Evolutionary conservation across 2,797 vertebrate genomes (phyloP), one percentile per base, ranked within the genome.

Genomic region (Hydrophis major): DNA sequence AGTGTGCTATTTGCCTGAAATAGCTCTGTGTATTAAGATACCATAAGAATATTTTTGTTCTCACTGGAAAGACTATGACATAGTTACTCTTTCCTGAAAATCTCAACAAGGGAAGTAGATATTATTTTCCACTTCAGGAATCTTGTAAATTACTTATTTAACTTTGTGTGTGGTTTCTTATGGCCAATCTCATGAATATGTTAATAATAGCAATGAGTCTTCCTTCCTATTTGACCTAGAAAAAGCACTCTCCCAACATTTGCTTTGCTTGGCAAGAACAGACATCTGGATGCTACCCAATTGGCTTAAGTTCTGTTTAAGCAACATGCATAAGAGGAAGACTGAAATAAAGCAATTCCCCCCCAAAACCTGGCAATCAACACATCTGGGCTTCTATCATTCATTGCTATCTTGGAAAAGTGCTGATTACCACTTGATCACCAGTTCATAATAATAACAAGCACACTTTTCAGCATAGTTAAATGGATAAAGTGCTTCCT

Each of bases 141-240:
- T 13, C 28, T 32, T 86, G 10, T 16, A 93, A 32, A 32, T 61
- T n/a, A 18, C 12, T 86, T 32, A 16, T 2, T 91, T 50, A 91
- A 94, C 88, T 18, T 91, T 83, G 59, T 50, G 42, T 91, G 55
- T 92, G 56, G 92, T 61, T 4, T 83, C 12, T 93, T 93, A 18
- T 25, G 90, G 28, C 87, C 20, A 37, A 78, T 11, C 28, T 20
- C 93, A 5, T 60, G 86, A 90, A 0, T 0, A 93, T 91, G 25
- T n/a, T 89, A 47, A 37, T 60, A 89, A 53, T 89, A 91, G 89
- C 57, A 25, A 89, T 20, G 37, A 8, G 20, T 1, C 32, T 89
- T 93, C 0, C 87, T 94, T 8, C 59, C 87, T 66, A 60, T 88
- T 0, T 0, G 50, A 89, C 18, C 50, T 94, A 53, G 47, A 86